These are phyloP conservation scores for Biston stratarius DNA, from an alignment of 2,888 invertebrate genomes.

Conservation along the genomic window DNA sequence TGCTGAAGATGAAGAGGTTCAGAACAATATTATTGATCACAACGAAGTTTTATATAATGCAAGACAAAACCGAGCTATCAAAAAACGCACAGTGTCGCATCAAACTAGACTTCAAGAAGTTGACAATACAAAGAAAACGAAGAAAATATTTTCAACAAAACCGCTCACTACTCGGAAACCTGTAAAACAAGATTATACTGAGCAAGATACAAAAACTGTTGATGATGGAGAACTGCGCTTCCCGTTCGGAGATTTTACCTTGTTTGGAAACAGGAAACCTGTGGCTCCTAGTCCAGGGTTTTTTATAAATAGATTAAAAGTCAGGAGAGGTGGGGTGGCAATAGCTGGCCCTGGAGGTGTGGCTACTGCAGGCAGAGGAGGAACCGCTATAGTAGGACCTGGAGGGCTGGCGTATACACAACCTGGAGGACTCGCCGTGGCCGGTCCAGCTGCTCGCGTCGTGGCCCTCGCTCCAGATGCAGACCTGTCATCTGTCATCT, in stretches of 20 bases:
- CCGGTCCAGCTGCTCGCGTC: constrained; percentile 90
- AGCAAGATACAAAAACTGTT: constrained; percentile 59
- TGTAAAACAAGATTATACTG: constrained; percentile 51
- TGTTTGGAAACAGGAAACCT: constrained; percentile 56
- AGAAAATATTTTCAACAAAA: constrained; percentile 62
- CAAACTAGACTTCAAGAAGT: constrained; percentile 55
- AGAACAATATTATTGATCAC: constrained; percentile 31
- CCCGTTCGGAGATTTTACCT: constrained; percentile 44
- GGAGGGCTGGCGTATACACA: constrained; percentile 92
- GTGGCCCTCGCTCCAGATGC: constrained; percentile 88
- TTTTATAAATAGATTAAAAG: constrained; percentile 89
- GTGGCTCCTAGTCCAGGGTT: constrained; percentile 86
- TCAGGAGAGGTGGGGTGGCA: constrained; percentile 91
- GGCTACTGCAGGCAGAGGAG: constrained; percentile 92
- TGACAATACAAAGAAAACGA: constrained; percentile 54
- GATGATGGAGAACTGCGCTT: constrained; percentile 49
- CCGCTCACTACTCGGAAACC: constrained; percentile 59
- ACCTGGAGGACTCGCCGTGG: constrained; percentile 91
- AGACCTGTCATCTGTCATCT: constrained; percentile 86
- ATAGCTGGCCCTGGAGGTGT: constrained; percentile 94
- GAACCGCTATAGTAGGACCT: constrained; percentile 93
- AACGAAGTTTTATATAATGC: constrained; percentile 42
- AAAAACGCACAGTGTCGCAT: constrained; percentile 66
- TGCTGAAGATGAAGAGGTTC: constrained; percentile 33
- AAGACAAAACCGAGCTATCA: constrained; percentile 67